Conservation (phyloP, 1,140 invertebrate species). For the Leguminivora glycinivorella region DNA sequence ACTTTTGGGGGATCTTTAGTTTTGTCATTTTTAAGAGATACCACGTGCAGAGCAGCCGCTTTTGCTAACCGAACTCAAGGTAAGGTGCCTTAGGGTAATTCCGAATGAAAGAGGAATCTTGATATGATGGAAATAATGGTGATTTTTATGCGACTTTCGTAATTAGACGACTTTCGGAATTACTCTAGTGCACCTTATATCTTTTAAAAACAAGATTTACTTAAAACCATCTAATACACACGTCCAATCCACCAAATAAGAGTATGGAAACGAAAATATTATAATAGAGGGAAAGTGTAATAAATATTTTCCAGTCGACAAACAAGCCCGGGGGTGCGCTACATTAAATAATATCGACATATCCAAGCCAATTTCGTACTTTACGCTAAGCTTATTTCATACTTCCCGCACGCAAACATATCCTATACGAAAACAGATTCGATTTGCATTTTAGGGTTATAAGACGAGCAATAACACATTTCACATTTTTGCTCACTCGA, state of each 20-base stretch:
- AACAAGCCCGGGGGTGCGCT: conserved; percentile 52
- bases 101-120: no score
- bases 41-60: no score
- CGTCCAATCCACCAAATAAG: background rate
- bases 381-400: conserved; percentile 64
- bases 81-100: no score
- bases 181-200: no score
- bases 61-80: no score
- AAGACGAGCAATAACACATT: conserved; percentile 45
- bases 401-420: conserved; percentile 56
- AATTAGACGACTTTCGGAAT: no score
- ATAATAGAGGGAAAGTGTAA: conserved; percentile 48
- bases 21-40: no score
- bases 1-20: no score
- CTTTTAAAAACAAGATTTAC: background rate
- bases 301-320: conserved; percentile 60
- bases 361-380: conserved; percentile 66
- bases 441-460: conserved; percentile 55
- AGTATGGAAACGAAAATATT: conserved; percentile 40
- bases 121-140: no score
- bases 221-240: conserved; percentile 3
- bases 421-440: conserved; percentile 54
- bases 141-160: no score
- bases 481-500: conserved; percentile 36
- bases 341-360: conserved; percentile 68